Conservation (phyloP, 2,888 invertebrate species). For the Ryuthela nishihirai region DNA sequence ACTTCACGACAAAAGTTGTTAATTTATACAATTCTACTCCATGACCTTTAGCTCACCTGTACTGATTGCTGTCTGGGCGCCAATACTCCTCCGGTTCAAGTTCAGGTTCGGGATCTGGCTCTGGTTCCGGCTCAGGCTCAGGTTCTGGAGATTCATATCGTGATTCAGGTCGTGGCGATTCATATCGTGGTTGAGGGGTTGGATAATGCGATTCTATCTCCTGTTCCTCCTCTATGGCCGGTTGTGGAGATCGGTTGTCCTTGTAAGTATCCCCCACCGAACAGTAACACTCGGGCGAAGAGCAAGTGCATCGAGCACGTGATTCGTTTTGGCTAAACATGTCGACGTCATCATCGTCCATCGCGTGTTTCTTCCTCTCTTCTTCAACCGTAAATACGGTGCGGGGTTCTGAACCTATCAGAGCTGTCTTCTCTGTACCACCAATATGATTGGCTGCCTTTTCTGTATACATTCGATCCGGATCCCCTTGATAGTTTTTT, state of each 20-base stretch:
- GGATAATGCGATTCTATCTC: too few relatives aligned
- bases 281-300: conserved; percentile 26
- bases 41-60: too few relatives aligned
- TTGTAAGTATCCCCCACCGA: conserved; percentile 31
- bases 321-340: neutral
- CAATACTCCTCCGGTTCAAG: conserved; percentile 22
- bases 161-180: too few relatives aligned
- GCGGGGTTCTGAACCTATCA: neutral
- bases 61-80: too few relatives aligned
- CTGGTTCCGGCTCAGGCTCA: conserved; percentile 14
- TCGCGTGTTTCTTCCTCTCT: neutral
- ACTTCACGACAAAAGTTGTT: too few relatives aligned
- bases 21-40: too few relatives aligned
- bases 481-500: conserved; percentile 9
- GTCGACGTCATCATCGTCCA: neutral
- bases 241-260: too few relatives aligned
- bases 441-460: conserved; percentile 16
- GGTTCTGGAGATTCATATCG: too few relatives aligned
- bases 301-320: conserved; percentile 15
- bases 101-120: conserved; percentile 14
- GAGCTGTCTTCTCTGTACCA: conserved; percentile 21
- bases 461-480: conserved; percentile 10
- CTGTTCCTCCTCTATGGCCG: too few relatives aligned
- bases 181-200: too few relatives aligned
- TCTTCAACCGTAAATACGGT: conserved; percentile 30